Conservation (phyloP, 2,113 vertebrate species). For the Leucopternis melanops region DNA sequence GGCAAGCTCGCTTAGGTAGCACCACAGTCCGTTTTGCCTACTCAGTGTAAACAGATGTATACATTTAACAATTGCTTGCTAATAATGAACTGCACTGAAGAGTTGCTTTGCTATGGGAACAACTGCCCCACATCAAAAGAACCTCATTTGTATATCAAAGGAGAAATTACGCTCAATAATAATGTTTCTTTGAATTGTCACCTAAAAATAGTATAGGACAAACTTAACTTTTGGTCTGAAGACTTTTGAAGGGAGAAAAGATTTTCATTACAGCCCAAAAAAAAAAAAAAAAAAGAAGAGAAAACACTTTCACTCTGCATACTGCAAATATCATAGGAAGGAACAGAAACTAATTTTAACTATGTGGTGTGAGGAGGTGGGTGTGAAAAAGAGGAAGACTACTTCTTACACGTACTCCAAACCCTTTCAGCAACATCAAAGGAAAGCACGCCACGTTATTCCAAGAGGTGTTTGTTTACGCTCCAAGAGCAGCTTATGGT, state of each 20-base stretch:
- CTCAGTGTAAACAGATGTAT: neutral
- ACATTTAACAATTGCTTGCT: constrained; percentile 9
- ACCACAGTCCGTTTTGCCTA: neutral
- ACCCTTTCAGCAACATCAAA: constrained; percentile 49
- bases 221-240: constrained; percentile 9
- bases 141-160: constrained; percentile 53
- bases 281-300: neutral
- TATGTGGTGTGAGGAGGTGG: neutral
- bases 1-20: neutral
- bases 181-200: constrained; percentile 7
- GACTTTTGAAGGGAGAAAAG: neutral
- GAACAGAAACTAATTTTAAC: constrained; percentile 25
- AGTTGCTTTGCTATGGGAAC: constrained; percentile 14
- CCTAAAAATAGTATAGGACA: constrained; percentile 24
- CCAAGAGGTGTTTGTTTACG: constrained; percentile 35
- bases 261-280: neutral
- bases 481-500: constrained; percentile 12
- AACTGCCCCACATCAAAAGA: constrained; percentile 37
- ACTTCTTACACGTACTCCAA: neutral
- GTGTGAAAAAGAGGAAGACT: constrained; percentile 22
- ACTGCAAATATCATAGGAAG: neutral
- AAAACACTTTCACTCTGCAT: neutral
- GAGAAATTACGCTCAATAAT: neutral
- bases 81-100: constrained; percentile 8
- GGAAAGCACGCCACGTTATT: neutral